phyloP scores from a whole-genome alignment of 2,888 invertebrate species.

The Ophion ellenae region DNA sequence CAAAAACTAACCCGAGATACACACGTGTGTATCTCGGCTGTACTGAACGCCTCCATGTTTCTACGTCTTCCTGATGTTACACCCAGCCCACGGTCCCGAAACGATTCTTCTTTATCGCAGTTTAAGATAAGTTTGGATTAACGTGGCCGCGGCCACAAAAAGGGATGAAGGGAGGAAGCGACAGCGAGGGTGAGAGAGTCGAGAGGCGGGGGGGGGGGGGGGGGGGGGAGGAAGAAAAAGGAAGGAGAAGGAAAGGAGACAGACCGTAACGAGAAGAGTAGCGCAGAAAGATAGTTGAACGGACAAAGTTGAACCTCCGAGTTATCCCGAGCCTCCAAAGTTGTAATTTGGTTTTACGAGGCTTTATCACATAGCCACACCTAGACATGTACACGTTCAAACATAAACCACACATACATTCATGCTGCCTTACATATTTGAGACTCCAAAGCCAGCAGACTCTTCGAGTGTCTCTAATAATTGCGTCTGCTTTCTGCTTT shows the following conservation, averaged over 20 bases:
- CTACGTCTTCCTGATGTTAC: constrained; percentile 17
- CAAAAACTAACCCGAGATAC: neutral
- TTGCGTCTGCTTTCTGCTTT: constrained; percentile 69
- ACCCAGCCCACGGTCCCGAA: constrained; percentile 26
- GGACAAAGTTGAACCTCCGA: constrained; percentile 57
- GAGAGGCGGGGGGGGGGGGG: constrained; percentile 5
- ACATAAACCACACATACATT: neutral
- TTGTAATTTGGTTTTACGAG: constrained; percentile 65
- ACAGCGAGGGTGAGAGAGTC: constrained; percentile 12
- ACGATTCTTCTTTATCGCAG: constrained; percentile 65
- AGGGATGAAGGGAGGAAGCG: constrained; percentile 56
- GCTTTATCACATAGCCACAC: constrained; percentile 31
- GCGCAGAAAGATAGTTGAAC: constrained; percentile 18
- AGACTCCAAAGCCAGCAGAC: constrained; percentile 26
- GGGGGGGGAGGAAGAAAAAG: neutral
- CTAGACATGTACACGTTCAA: neutral
- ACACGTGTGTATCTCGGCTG: too few species aligned
- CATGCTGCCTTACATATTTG: neutral
- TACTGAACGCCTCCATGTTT: too few species aligned
- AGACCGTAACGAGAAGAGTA: constrained; percentile 28
- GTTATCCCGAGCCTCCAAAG: constrained; percentile 48
- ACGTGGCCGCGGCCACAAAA: constrained; percentile 24
- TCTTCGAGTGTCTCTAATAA: constrained; percentile 57
- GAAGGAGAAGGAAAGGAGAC: constrained; percentile 11
- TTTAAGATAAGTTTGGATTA: constrained; percentile 66